phyloP scores from a whole-genome alignment of 2,888 invertebrate genomes.

The Cryptocephalus primarius region DNA sequence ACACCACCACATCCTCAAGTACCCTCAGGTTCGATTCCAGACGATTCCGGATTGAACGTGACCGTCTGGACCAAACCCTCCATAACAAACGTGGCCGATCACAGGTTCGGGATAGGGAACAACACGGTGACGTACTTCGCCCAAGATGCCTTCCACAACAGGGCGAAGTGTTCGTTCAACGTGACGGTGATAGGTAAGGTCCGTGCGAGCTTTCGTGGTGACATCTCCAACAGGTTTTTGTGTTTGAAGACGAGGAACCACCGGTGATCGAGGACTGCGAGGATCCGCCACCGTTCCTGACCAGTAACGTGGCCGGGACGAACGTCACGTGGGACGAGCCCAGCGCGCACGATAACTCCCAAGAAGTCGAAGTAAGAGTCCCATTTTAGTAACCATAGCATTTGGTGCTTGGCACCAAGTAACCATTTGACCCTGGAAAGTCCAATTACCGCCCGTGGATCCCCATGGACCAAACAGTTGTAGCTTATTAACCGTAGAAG shows the following conservation, averaged over 20 bases:
- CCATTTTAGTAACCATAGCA: background rate
- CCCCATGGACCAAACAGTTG: no score
- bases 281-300: constrained; percentile 43
- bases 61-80: constrained; percentile 48
- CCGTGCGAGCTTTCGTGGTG: background rate
- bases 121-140: constrained; percentile 51
- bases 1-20: background rate
- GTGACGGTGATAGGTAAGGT: constrained; percentile 44
- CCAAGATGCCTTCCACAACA: constrained; percentile 49
- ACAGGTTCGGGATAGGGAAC: constrained; percentile 47
- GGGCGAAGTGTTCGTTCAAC: constrained; percentile 48
- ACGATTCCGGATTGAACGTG: constrained; percentile 48
- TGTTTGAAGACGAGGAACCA: constrained; percentile 41
- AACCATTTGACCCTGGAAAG: no score
- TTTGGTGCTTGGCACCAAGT: no score
- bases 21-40: constrained; percentile 24
- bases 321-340: constrained; percentile 52
- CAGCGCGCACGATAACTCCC: constrained; percentile 46
- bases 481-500: no score
- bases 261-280: constrained; percentile 48
- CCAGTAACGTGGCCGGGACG: constrained; percentile 25
- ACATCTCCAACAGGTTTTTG: background rate
- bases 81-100: constrained; percentile 33
- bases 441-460: no score
- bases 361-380: constrained; percentile 25